Evolutionary conservation across 2,113 vertebrate genomes (phyloP).

Genomic region (Campylomormyrus tamandua): DNA sequence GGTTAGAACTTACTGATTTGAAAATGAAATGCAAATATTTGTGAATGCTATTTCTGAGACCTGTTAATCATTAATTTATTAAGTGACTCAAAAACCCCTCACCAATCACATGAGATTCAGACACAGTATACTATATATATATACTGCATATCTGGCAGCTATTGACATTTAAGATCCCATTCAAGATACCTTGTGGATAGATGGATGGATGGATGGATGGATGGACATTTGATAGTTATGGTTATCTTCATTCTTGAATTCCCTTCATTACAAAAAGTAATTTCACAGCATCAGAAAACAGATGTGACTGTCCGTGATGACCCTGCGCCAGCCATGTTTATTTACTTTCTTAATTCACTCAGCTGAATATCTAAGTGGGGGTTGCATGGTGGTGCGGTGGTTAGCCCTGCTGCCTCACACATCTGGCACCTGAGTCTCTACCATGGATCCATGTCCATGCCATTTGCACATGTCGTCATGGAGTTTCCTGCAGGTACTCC

Average conservation of each 20-base stretch:
- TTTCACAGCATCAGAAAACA: background rate
- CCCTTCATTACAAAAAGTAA: background rate
- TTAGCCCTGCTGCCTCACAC: background rate
- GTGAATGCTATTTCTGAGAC: background rate
- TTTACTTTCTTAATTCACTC: background rate
- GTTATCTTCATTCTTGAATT: background rate
- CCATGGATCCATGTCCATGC: background rate
- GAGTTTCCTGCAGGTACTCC: background rate
- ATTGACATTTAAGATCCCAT: background rate
- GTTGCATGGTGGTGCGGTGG: background rate
- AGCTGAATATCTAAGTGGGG: background rate
- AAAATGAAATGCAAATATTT: background rate
- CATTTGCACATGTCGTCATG: background rate
- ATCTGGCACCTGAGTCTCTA: background rate
- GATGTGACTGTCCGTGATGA: background rate
- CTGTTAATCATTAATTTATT: background rate
- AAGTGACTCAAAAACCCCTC: background rate
- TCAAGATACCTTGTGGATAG: background rate
- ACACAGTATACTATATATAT: background rate
- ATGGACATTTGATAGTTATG: background rate
- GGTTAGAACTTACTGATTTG: background rate
- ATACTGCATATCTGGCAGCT: background rate
- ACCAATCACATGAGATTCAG: background rate
- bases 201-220: background rate
- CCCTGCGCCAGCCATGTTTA: background rate